Conservation (phyloP, 2,888 invertebrate species). For the Epistrophe eligans region DNA sequence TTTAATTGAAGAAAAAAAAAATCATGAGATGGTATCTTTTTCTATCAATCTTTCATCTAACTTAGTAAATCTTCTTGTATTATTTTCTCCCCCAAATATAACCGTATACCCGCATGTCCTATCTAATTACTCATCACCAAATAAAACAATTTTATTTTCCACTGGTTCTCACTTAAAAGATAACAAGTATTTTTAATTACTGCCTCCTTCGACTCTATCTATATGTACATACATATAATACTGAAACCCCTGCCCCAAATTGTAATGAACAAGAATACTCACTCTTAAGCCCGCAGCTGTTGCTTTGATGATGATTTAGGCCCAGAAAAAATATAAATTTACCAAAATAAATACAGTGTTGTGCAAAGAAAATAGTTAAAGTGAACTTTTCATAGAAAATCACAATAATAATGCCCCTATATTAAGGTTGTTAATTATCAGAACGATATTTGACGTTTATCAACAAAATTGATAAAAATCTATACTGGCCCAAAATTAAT, state of each 20-base stretch:
- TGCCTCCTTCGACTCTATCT: not conserved
- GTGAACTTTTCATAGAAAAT: not conserved
- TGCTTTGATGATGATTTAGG: conserved; percentile 62
- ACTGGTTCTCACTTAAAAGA: not conserved
- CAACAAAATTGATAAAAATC: too few species aligned
- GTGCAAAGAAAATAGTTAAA: not conserved
- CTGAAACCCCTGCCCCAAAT: not conserved
- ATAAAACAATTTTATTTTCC: conserved; percentile 20
- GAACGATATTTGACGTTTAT: too few species aligned
- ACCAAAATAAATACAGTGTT: conserved; percentile 16
- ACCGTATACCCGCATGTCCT: conserved; percentile 26
- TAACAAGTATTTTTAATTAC: conserved; percentile 64
- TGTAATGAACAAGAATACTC: conserved; percentile 24
- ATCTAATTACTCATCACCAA: conserved; percentile 41
- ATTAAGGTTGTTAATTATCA: too few species aligned
- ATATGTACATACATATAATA: not conserved
- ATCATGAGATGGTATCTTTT: not conserved
- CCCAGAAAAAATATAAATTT: conserved; percentile 1
- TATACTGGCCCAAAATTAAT: too few species aligned
- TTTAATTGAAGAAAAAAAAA: not conserved
- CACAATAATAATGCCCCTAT: too few species aligned
- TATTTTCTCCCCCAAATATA: not conserved
- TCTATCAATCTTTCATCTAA: conserved; percentile 20
- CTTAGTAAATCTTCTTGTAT: conserved; percentile 22
- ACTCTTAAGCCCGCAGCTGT: conserved; percentile 66